Evolutionary conservation across 2,888 invertebrate species (phyloP).

Genomic region (Pocota personata): DNA sequence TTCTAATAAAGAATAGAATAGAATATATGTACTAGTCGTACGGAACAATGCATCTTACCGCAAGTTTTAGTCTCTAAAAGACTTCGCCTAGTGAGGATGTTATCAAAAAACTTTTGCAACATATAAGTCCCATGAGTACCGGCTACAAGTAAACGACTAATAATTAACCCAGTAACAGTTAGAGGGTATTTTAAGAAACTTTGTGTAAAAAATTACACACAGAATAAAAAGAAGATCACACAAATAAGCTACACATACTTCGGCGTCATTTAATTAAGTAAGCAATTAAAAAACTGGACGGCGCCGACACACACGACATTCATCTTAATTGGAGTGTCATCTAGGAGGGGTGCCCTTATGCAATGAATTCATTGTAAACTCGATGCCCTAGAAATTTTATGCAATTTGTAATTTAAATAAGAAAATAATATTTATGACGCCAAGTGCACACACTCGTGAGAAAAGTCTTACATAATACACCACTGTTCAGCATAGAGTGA

Average conservation of each 20-base stretch:
- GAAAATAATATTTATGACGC: neutral
- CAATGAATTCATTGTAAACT: conserved; percentile 8
- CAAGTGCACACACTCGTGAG: conserved; percentile 40
- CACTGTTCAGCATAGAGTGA: neutral
- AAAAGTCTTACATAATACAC: conserved; percentile 39
- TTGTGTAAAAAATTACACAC: neutral
- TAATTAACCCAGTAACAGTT: neutral
- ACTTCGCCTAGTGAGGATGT: no score
- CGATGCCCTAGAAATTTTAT: conserved; percentile 38
- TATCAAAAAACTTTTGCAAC: no score
- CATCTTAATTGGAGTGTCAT: conserved; percentile 12
- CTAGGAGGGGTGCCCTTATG: neutral
- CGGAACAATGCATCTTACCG: no score
- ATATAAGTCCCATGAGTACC: no score
- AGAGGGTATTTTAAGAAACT: neutral
- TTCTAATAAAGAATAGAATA: no score
- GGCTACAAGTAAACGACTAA: no score
- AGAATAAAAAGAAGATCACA: neutral
- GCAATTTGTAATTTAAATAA: conserved; percentile 40
- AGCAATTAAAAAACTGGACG: conserved; percentile 10
- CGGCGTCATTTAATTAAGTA: neutral
- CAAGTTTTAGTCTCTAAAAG: no score
- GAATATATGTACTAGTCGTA: no score
- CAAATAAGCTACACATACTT: neutral
- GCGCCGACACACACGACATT: neutral